Conservation (phyloP, 2,113 vertebrate species). For the Amphiprion percula region DNA sequence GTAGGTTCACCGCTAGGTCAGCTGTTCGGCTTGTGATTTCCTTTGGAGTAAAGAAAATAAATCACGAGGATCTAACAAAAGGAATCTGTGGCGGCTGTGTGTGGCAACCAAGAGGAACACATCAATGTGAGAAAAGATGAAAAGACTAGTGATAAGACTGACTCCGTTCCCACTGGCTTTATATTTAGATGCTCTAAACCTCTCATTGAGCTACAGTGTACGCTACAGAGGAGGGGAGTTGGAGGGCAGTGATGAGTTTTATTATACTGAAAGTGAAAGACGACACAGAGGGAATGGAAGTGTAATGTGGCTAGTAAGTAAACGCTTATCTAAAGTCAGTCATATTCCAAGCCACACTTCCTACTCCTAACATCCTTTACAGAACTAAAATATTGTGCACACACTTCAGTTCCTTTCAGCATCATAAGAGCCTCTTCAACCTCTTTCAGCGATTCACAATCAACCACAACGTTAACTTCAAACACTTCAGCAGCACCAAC, state of each 20-base stretch:
- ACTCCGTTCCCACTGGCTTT: conserved; percentile 23
- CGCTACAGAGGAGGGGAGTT: neutral
- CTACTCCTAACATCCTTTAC: neutral
- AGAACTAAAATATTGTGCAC: no score
- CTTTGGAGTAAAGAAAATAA: conserved; percentile 16
- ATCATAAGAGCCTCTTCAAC: no score
- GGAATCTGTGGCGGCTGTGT: conserved; percentile 5
- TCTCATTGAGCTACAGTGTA: conserved; percentile 20
- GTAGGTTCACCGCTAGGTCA: neutral
- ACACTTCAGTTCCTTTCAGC: conserved; percentile 1
- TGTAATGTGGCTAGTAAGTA: no score
- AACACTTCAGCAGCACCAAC: no score
- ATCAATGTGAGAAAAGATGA: conserved; percentile 23
- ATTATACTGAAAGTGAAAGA: conserved; percentile 11
- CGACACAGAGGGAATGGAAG: conserved; percentile 4
- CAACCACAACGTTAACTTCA: neutral
- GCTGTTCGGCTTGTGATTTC: neutral
- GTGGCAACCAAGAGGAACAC: neutral
- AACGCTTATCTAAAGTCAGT: no score
- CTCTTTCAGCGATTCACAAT: neutral
- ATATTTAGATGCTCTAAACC: conserved; percentile 56
- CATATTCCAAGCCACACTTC: neutral
- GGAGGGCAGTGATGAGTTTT: conserved; percentile 2
- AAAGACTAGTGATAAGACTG: conserved; percentile 29
- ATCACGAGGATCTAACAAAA: conserved; percentile 8